Evolutionary conservation across 2,113 vertebrate species (phyloP), one percentile per base, ranked within the genome.

Genomic region (Neopipo cinnamomea): DNA sequence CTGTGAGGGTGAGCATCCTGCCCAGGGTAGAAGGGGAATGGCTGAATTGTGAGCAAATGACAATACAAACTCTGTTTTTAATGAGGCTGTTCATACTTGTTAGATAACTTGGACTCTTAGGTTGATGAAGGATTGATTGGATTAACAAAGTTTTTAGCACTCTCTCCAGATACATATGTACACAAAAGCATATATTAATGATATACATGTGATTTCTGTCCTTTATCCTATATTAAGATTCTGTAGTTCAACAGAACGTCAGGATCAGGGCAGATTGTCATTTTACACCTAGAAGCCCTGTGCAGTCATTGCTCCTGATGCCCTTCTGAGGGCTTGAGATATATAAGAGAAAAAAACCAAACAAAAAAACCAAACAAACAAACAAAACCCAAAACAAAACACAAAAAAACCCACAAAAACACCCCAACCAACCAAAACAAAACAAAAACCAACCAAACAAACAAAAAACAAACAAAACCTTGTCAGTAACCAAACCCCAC

Each of bases 21-120:
- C 31, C 13, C 18, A 33, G 46, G 4, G 24, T 4, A 72, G 11
- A 84, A 9, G 8, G 30, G 2, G 21, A 18, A 5, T 0, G 1
- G 8, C 5, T 28, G 77, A 72, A 71, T 8, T 7, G 12, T 24
- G 4, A 4, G 7, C 1, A 86, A 67, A 73, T 31, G 8, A n/a
- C 4, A 23, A 6, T 21, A 9, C n/a, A 25, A 71, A 82, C 6
- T 47, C 27, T 56, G 8, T 39, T 30, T 18, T 77, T 56, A 47
- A 27, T 25, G 2, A 59, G 6, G 14, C 1, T 41, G 79, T 83
- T 37, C 25, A 6, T 46, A 44, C 78, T 72, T 1, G 0, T 28
- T 63, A 20, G 11, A 16, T 18, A 46, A 19, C 8, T 41, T 37
- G 14, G 67, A 30, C 11, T 85, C 21, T 21, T 24, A 61, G 8